phyloP scores from a whole-genome alignment of 2,797 vertebrate species.

The Danio jaintianensis region DNA sequence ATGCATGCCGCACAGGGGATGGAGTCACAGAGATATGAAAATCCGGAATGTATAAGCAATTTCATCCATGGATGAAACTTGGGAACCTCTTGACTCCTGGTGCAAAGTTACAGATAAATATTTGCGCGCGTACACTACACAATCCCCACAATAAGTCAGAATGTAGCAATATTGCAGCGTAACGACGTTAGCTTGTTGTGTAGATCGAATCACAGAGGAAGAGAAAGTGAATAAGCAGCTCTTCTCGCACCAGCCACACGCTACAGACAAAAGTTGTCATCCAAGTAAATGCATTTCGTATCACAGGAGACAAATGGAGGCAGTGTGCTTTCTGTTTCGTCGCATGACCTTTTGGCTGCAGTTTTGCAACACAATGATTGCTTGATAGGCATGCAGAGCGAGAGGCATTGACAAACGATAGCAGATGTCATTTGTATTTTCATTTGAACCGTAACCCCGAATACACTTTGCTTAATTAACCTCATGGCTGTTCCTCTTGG shows the following conservation, averaged over 20 bases:
- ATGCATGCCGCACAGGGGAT: constrained; percentile 53
- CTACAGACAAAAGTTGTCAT: constrained; percentile 63
- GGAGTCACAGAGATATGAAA: constrained; percentile 59
- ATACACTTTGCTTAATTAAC: constrained; percentile 74
- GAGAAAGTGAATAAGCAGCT: constrained; percentile 58
- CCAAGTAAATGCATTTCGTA: constrained; percentile 59
- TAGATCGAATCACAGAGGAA: constrained; percentile 47
- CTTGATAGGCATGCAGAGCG: constrained; percentile 59
- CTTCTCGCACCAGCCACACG: constrained; percentile 49
- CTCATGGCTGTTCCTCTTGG: constrained; percentile 69
- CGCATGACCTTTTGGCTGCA: constrained; percentile 68
- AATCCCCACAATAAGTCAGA: constrained; percentile 39
- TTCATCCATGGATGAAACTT: constrained; percentile 67
- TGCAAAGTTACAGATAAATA: constrained; percentile 47
- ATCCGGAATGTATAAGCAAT: constrained; percentile 67
- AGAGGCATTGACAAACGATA: constrained; percentile 72
- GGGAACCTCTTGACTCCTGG: constrained; percentile 56
- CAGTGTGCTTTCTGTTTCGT: constrained; percentile 58
- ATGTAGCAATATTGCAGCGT: constrained; percentile 47
- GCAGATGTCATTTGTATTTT: constrained; percentile 73
- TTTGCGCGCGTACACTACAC: constrained; percentile 46
- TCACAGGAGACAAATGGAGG: constrained; percentile 60
- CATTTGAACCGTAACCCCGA: constrained; percentile 50
- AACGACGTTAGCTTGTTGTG: constrained; percentile 48
- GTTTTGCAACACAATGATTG: constrained; percentile 63